Percentiles rank a stretch among this genome's conserved stretches.
Evolutionary conservation across 2,113 vertebrate species (phyloP).

Genomic region (Epinephelus lanceolatus): DNA sequence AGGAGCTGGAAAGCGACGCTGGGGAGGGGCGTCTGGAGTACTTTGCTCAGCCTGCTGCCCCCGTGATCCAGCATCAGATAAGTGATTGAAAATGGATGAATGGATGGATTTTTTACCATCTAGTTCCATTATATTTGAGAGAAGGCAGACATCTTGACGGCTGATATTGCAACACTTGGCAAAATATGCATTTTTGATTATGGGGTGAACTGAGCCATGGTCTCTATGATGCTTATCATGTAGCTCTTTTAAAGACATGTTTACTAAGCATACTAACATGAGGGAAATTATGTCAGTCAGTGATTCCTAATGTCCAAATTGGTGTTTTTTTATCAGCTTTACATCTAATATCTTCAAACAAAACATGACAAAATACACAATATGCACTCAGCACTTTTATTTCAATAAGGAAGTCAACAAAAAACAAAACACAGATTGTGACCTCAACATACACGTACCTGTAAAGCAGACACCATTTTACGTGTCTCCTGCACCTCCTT

Average conservation of each 20-base stretch:
- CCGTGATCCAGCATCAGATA: no score
- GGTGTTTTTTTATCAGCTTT: background rate
- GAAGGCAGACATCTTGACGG: no score
- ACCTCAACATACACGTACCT: constrained; percentile 45
- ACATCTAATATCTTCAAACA: background rate
- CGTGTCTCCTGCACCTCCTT: constrained; percentile 96
- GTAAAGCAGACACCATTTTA: constrained; percentile 94
- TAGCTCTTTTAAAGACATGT: background rate
- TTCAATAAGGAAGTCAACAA: background rate
- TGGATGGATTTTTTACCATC: no score
- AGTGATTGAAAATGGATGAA: no score
- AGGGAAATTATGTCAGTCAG: background rate
- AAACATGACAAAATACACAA: background rate
- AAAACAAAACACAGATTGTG: background rate
- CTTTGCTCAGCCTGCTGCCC: no score
- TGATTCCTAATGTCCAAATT: background rate
- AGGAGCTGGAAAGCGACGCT: no score
- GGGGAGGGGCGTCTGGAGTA: no score
- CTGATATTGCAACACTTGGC: no score
- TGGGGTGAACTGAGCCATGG: background rate
- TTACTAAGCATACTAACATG: background rate
- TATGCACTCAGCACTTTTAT: background rate
- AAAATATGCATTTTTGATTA: no score
- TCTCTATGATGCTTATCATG: background rate
- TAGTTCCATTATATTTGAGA: no score